Evolutionary conservation across 2,113 vertebrate genomes (phyloP), one percentile per base, ranked within the genome.

Genomic region (Columba livia): DNA sequence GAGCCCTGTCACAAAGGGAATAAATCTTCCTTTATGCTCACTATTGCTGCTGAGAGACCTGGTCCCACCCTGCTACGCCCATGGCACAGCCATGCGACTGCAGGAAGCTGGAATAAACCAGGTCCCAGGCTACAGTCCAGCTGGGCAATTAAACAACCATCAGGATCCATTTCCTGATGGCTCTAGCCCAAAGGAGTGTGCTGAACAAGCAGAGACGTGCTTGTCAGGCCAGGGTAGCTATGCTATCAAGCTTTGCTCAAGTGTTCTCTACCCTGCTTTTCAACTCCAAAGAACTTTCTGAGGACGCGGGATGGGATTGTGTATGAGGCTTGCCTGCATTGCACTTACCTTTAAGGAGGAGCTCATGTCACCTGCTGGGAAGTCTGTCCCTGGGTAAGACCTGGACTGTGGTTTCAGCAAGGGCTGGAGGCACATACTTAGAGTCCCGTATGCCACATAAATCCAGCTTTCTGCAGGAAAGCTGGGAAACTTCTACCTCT

Each of bases 271-370:
- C n/a, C 4, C 26, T 58, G 54, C 32, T 64, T 29, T 53, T 73
- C 69, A 66, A 44, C 60, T 77, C 54, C 28, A 71, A 36, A 58
- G 56, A 47, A 18, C 25, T 42, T 26, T 38, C 65, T 51, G 65
- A 66, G 54, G 58, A 32, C 2, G 1, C 1, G 2, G 42, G 47
- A 29, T 31, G 6, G 12, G 70, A 8, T 7, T 1, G 0, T 31
- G 48, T 14, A 8, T 14, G 42, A 50, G 8, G 36, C 16, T 93
- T 4, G 2, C 15, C 26, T 44, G 36, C 60, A 16, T 7, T 3
- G 1, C 9, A 5, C 42, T 54, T 67, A 20, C 32, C 28, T 88
- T 75, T 47, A 42, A 74, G 60, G 36, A 47, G 32, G 21, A 64
- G 53, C 16, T 85, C 21, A 9, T n/a, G 42, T n/a, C 57, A 64